These are phyloP conservation scores for Himalopsyche anomala DNA, from an alignment of 2,888 invertebrate species.

Conservation along the genomic window DNA sequence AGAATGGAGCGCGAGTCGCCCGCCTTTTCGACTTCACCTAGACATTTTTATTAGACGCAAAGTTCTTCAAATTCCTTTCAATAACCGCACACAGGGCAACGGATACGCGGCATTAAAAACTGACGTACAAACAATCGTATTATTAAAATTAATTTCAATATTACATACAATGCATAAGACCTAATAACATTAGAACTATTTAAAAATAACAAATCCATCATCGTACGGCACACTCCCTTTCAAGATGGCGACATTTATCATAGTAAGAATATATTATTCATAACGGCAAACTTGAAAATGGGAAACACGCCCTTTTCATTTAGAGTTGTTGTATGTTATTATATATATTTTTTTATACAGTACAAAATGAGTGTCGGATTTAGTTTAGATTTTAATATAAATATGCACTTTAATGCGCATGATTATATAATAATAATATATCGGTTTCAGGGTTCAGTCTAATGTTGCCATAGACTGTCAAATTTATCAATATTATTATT, in stretches of 20 bases:
- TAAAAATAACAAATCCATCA: constrained; percentile 63
- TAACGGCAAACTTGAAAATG: constrained; percentile 42
- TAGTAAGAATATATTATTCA: constrained; percentile 43
- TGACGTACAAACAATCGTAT: constrained; percentile 47
- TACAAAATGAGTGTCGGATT: constrained; percentile 45
- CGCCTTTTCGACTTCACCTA: constrained; percentile 39
- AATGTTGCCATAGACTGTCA: constrained; percentile 43
- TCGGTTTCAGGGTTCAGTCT: constrained; percentile 43
- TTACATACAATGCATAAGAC: constrained; percentile 60
- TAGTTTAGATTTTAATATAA: constrained; percentile 46
- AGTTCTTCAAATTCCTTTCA: constrained; percentile 37
- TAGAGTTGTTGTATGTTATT: constrained; percentile 38
- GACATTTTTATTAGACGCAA: constrained; percentile 35
- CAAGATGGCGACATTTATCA: constrained; percentile 39
- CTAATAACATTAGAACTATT: constrained; percentile 62
- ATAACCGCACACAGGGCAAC: constrained; percentile 8
- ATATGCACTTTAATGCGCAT: constrained; percentile 46
- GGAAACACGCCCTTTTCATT: constrained; percentile 39
- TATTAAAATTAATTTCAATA: constrained; percentile 53
- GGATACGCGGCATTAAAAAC: constrained; percentile 28
- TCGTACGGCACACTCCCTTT: constrained; percentile 47
- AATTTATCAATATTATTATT: constrained; percentile 43
- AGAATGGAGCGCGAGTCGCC: constrained; percentile 32
- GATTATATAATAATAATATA: constrained; percentile 40
- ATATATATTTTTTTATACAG: constrained; percentile 38